Percentiles rank a stretch among this genome's conserved stretches.
phyloP scores from a whole-genome alignment of 1,140 invertebrate species.

The Babylonia areolata region DNA sequence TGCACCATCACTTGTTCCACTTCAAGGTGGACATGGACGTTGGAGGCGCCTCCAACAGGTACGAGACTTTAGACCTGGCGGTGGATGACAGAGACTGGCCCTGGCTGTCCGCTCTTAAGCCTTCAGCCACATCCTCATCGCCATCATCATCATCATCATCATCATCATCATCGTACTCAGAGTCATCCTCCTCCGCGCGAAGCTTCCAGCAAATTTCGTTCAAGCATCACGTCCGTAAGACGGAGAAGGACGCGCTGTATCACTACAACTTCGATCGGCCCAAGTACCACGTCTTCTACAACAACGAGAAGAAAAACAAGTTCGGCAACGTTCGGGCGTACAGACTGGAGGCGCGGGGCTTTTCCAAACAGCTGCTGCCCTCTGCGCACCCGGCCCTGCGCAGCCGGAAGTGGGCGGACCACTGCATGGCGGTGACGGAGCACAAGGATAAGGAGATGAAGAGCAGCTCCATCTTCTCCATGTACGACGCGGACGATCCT shows the following conservation, averaged over 20 bases:
- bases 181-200: not conserved
- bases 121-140: not conserved
- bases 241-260: conserved; percentile 56
- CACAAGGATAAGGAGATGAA: conserved; percentile 51
- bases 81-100: conserved; percentile 39
- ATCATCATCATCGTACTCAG: not conserved
- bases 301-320: conserved; percentile 48
- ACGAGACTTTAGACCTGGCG: conserved; percentile 59
- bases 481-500: conserved; percentile 51
- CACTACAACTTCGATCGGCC: conserved; percentile 61
- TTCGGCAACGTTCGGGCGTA: conserved; percentile 56
- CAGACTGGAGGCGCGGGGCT: conserved; percentile 40
- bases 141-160: not conserved
- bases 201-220: conserved; percentile 47
- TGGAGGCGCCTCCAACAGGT: conserved; percentile 55
- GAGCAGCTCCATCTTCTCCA: conserved; percentile 58
- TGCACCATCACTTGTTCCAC: conserved; percentile 67
- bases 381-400: conserved; percentile 39
- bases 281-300: conserved; percentile 65
- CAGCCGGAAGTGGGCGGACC: conserved; percentile 49
- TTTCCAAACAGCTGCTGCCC: conserved; percentile 52
- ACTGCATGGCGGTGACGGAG: conserved; percentile 55
- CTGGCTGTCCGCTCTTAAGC: conserved; percentile 22
- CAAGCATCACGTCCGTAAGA: conserved; percentile 41
- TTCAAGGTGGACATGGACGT: conserved; percentile 67